A percentile compares a stretch with the other conserved stretches of the same genome.
phyloP scores from a whole-genome alignment of 2,888 invertebrate species.

The Linyphia triangularis region DNA sequence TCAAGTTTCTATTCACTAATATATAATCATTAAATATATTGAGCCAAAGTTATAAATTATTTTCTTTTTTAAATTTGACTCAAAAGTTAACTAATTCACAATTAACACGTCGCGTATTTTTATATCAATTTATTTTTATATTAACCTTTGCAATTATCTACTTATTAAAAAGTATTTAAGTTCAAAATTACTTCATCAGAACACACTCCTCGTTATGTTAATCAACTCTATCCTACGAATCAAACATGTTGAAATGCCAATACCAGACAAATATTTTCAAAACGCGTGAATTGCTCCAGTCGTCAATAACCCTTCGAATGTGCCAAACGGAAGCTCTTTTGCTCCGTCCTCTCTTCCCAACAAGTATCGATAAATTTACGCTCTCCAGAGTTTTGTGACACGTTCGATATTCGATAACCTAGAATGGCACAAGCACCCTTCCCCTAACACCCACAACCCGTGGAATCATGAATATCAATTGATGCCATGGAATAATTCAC shows the following conservation, averaged over 20 bases:
- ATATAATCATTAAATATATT: too few relatives aligned
- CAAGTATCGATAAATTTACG: constrained; percentile 35
- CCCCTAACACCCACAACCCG: constrained; percentile 36
- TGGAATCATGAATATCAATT: constrained; percentile 72
- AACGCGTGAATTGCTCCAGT: background rate
- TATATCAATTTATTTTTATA: too few relatives aligned
- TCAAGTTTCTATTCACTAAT: too few relatives aligned
- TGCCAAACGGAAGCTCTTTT: background rate
- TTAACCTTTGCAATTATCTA: too few relatives aligned
- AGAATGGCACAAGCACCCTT: constrained; percentile 48
- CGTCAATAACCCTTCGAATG: background rate
- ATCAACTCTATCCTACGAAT: background rate
- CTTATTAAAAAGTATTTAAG: too few relatives aligned
- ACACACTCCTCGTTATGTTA: too few relatives aligned
- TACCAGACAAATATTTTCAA: background rate
- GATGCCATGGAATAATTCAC: constrained; percentile 30
- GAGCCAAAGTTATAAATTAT: too few relatives aligned
- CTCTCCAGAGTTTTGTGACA: constrained; percentile 25
- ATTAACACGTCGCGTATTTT: too few relatives aligned
- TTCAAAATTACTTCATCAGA: too few relatives aligned
- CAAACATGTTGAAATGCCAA: background rate
- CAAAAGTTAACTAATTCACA: too few relatives aligned
- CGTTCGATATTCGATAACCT: constrained; percentile 55
- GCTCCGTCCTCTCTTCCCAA: background rate
- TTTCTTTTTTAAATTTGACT: too few relatives aligned